phyloP scores from a whole-genome alignment of 2,888 invertebrate species.

The Coelopa pilipes region DNA sequence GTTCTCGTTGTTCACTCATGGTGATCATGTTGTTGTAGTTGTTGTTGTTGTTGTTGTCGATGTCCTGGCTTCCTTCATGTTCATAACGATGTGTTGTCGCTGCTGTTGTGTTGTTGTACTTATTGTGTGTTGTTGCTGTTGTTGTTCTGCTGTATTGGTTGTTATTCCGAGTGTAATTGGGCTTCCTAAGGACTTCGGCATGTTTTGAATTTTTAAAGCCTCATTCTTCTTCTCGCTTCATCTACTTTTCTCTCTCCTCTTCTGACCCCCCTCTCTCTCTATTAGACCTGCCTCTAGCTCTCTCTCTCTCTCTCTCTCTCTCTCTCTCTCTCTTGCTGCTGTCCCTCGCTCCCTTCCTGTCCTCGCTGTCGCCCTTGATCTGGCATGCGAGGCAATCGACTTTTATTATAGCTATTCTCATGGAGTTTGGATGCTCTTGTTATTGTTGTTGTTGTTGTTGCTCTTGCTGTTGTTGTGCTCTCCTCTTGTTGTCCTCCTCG shows the following conservation, averaged over 20 bases:
- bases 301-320: too few species aligned
- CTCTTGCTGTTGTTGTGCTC: too few species aligned
- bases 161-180: constrained; percentile 42
- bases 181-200: constrained; percentile 46
- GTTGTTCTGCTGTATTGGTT: constrained; percentile 34
- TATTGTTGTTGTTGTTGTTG: constrained; percentile 37
- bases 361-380: background rate
- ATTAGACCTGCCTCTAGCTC: background rate
- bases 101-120: constrained; percentile 33
- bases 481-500: constrained; percentile 15
- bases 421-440: constrained; percentile 3
- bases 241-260: background rate
- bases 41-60: constrained; percentile 33
- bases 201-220: constrained; percentile 48
- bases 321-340: background rate
- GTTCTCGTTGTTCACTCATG: constrained; percentile 36
- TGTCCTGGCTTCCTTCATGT: too few species aligned
- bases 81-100: background rate
- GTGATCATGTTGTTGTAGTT: constrained; percentile 34
- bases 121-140: constrained; percentile 31
- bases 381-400: background rate
- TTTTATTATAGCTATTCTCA: constrained; percentile 36
- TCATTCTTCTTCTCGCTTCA: constrained; percentile 33
- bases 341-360: background rate
- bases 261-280: background rate